Base-by-base conservation (phyloP, 1,140 invertebrate species). In the Ptiloglossa arizonensis region DNA sequence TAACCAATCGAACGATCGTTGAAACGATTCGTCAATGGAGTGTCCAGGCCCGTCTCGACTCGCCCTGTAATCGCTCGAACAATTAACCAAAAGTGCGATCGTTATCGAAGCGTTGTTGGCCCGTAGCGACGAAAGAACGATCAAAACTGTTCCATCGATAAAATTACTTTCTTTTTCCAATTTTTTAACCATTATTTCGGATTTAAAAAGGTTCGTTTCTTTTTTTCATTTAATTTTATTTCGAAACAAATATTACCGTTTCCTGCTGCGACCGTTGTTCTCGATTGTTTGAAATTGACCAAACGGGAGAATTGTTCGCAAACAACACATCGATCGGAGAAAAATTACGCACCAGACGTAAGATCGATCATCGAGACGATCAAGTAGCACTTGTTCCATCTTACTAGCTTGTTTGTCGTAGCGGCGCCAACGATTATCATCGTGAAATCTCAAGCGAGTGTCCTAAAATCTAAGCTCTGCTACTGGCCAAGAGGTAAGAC, bases 401-500 rank as follows among this genome's bases (percentile, higher is more conserved):
- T 46, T 41, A 48, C 6, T 48, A 70, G 35, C 35, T 60, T 44
- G 32, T 48, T 48, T 29, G 24, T 22, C 38, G 19, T 70, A 74
- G 71, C 27, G n/a, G 27, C 44, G 24, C 41, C 74, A 70, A 48
- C 56, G 22, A 41, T 50, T 41, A 13, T 77, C 66, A 27, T 50
- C 59, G 52, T 71, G 52, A 38, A 41, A 78, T 76, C 54, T 67
- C 50, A 63, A 73, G 22, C 57, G 63, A 80, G 70, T 68, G 71
- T 74, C 62, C 35, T 75, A 69, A 13, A 66, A 75, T 79, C 68
- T 80, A 72, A 79, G 78, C 60, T 83, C 75, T 56, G 69, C 79
- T 68, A 80, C 67, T 80, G n/a, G 15, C 48, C 68, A 76, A 67
- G 82, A 89, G 87, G 87, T 89, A 89, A 89, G 87, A 79, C n/a